Conservation (phyloP, 2,888 invertebrate species). For the Terebella lapidaria region DNA sequence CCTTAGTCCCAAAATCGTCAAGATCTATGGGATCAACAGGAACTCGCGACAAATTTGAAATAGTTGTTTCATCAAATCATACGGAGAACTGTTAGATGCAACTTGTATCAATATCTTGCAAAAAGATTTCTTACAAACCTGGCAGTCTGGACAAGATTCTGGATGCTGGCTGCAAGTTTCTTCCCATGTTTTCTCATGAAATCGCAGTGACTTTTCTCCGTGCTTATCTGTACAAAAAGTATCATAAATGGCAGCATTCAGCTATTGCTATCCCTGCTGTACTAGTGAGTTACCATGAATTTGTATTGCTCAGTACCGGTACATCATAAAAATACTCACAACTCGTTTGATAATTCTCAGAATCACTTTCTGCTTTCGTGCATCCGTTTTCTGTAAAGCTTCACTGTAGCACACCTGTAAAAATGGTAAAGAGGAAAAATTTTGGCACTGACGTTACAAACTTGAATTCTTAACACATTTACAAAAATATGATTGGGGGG, state of each 20-base stretch:
- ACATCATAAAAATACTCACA: constrained; percentile 26
- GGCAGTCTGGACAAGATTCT: constrained; percentile 42
- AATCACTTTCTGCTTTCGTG: constrained; percentile 50
- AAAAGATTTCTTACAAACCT: too few relatives aligned
- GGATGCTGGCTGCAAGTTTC: constrained; percentile 36
- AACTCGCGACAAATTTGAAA: too few relatives aligned
- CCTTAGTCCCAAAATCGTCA: too few relatives aligned
- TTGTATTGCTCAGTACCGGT: too few relatives aligned
- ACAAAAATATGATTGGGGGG: too few relatives aligned
- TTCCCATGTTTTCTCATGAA: constrained; percentile 38
- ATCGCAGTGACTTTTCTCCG: constrained; percentile 40
- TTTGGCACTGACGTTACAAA: background rate
- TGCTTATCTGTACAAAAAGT: constrained; percentile 35
- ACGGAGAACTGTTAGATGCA: too few relatives aligned
- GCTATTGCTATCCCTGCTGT: background rate
- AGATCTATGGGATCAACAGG: too few relatives aligned
- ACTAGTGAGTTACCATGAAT: too few relatives aligned
- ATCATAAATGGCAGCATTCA: background rate
- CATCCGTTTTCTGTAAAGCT: constrained; percentile 42
- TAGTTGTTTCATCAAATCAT: too few relatives aligned
- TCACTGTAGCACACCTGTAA: constrained; percentile 45
- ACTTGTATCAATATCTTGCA: too few relatives aligned
- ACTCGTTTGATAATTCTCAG: constrained; percentile 50
- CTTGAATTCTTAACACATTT: background rate
- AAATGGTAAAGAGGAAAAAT: background rate